These are phyloP conservation scores for Scyliorhinus canicula DNA, from an alignment of 2,797 vertebrate genomes.

Conservation along the genomic window DNA sequence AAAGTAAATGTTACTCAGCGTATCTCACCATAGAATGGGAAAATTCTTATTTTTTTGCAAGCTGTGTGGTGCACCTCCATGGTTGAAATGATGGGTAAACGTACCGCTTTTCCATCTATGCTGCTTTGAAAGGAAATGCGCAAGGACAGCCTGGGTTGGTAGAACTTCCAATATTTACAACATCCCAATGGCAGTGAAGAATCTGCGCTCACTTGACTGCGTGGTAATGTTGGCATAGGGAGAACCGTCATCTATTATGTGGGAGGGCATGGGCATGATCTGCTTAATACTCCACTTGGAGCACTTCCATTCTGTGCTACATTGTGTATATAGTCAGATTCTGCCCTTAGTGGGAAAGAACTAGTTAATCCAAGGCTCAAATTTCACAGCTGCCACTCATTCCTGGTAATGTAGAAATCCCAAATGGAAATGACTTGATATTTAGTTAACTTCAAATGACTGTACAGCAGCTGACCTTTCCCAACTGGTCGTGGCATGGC, in stretches of 20 bases:
- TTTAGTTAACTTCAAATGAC: background rate
- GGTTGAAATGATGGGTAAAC: background rate
- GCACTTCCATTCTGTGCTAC: background rate
- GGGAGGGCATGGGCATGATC: background rate
- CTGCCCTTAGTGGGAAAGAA: background rate
- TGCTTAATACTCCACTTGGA: background rate
- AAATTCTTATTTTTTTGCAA: background rate
- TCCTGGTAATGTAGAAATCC: background rate
- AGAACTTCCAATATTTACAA: background rate
- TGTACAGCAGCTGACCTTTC: background rate
- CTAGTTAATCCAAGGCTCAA: background rate
- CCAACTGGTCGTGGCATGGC: background rate
- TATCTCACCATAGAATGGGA: background rate
- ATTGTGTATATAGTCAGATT: background rate
- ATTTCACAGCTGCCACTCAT: background rate
- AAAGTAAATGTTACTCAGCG: slow-evolving; percentile 56
- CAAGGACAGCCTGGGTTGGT: background rate
- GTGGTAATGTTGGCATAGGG: too few relatives aligned
- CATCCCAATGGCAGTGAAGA: background rate
- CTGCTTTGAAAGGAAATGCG: background rate
- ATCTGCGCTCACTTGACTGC: background rate
- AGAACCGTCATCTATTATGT: background rate
- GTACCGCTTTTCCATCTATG: background rate
- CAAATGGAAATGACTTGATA: background rate
- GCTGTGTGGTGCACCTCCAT: background rate